Evolutionary conservation across 2,797 vertebrate species (phyloP), one percentile per base, ranked within the genome.

Genomic region (Dryobates pubescens): DNA sequence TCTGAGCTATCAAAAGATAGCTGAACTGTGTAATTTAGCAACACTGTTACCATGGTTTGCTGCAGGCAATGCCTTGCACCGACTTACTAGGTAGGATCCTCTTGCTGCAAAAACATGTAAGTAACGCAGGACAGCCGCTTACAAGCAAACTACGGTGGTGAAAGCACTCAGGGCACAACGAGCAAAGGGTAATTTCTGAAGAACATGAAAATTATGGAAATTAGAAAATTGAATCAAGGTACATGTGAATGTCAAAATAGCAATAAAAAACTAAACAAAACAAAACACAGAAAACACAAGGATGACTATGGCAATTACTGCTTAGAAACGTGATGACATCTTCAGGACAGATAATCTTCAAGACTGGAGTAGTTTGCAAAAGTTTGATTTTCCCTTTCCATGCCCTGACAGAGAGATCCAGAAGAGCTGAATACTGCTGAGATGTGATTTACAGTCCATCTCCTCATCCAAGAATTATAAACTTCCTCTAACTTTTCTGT

Each of bases 141-240:
- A 96, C 72, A 99, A 95, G 89, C 98, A 99, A 88, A 99, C 98
- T 0, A 98, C 97, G 14, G 98, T 98, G 29, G 98, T 98, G 93
- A 99, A 92, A 41, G 97, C 98, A 17, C 98, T 98, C 96, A 99
- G 96, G 64, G 97, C 98, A 92, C 98, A 98, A 88, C 98, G 95
- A 2, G 98, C 98, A 92, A 98, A 98, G 82, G 99, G 96, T 23
- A 98, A 96, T 97, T 99, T 98, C 99, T 99, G 95, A 84, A 96
- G 81, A 19, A 87, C 54, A 92, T 91, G 57, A 91, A 87, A 63
- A 69, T 58, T 53, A 38, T 24, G 32, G 41, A 78, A 56, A 53
- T 80, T 24, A 57, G 68, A 69, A 86, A 9, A 86, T 27, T 85
- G 86, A 85, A 86, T 63, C 6, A 91, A 73, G 8, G 16, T 23